These are phyloP conservation scores for Dolomedes plantarius DNA, from an alignment of 2,888 invertebrate species.

Conservation along the genomic window DNA sequence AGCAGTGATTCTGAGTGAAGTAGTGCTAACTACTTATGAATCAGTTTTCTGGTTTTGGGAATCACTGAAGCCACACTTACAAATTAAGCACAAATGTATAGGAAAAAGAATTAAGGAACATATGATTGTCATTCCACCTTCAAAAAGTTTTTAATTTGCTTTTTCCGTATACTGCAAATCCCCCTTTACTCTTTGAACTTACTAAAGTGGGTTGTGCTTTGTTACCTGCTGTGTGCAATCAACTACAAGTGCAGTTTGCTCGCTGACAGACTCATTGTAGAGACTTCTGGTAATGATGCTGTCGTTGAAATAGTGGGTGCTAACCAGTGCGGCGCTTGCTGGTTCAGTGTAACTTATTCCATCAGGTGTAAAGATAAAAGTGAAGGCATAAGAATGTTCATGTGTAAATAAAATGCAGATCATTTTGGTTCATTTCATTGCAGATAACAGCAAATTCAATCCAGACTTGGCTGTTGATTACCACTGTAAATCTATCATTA, in stretches of 20 bases:
- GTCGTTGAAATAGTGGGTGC: background rate
- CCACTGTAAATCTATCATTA: slow-evolving; percentile 66
- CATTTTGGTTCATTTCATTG: slow-evolving; percentile 38
- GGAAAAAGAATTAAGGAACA: background rate
- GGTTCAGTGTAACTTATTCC: slow-evolving; percentile 60
- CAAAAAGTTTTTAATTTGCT: background rate
- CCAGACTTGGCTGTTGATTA: slow-evolving; percentile 56
- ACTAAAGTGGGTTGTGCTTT: background rate
- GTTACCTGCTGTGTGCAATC: background rate
- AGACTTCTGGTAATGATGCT: slow-evolving; percentile 14
- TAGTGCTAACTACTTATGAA: slow-evolving; percentile 26
- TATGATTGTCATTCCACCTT: background rate
- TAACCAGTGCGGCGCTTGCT: background rate
- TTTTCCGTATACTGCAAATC: background rate
- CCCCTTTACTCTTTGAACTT: background rate
- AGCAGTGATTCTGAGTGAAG: slow-evolving; percentile 75
- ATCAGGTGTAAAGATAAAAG: slow-evolving; percentile 38
- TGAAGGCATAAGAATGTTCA: slow-evolving; percentile 31
- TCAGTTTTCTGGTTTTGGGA: slow-evolving; percentile 46
- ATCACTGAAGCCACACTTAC: slow-evolving; percentile 15
- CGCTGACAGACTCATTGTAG: background rate
- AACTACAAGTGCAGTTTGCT: background rate
- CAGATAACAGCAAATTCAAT: slow-evolving; percentile 33
- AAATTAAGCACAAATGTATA: slow-evolving; percentile 21
- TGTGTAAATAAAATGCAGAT: slow-evolving; percentile 52